These are phyloP conservation scores for Aphis craccivora DNA, from an alignment of 1,140 invertebrate genomes.

Conservation along the genomic window DNA sequence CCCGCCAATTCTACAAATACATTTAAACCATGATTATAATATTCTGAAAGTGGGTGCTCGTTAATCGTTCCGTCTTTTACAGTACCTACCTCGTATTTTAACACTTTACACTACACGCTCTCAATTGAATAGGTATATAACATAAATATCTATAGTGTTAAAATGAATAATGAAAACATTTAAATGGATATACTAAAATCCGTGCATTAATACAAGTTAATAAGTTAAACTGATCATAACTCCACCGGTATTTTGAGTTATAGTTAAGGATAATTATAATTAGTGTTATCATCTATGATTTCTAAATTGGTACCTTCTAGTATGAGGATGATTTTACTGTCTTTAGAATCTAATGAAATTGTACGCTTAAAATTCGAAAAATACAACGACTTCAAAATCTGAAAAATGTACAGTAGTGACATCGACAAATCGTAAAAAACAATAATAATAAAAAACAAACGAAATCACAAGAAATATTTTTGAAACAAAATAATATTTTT, in stretches of 20 bases:
- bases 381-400: neutral
- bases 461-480: neutral
- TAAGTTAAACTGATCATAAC: neutral
- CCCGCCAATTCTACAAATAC: neutral
- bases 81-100: neutral
- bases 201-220: neutral
- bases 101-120: neutral
- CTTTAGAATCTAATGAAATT: neutral
- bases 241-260: neutral
- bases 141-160: neutral
- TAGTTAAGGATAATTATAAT: neutral
- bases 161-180: neutral
- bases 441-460: neutral
- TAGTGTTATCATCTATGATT: neutral
- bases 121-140: neutral
- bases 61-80: neutral
- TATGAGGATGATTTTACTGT: neutral
- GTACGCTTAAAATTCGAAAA: neutral
- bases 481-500: neutral
- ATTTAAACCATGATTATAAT: slow-evolving; percentile 7
- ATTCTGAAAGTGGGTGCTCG: neutral
- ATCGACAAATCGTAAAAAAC: neutral
- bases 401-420: neutral
- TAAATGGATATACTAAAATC: neutral
- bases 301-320: neutral